These are phyloP conservation scores for Nanorana parkeri DNA, from an alignment of 2,113 vertebrate species.

Conservation along the genomic window DNA sequence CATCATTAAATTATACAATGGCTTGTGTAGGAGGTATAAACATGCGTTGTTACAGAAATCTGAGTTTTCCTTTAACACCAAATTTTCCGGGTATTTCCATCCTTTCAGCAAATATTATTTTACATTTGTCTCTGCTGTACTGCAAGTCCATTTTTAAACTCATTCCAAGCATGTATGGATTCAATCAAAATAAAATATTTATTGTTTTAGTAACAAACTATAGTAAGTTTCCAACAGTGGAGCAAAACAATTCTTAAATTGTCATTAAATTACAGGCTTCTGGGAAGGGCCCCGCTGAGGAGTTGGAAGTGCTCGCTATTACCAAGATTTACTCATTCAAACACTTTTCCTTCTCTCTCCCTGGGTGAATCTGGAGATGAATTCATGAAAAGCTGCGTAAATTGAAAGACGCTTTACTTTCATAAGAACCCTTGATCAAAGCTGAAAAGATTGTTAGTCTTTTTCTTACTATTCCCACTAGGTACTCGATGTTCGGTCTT, in stretches of 20 bases:
- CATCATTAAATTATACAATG: too few relatives aligned
- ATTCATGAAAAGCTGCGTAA: background rate
- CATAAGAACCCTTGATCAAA: background rate
- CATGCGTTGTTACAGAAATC: too few relatives aligned
- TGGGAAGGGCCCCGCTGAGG: conserved; percentile 41
- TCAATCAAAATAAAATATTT: conserved; percentile 49
- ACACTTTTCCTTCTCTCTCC: background rate
- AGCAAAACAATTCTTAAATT: conserved; percentile 51
- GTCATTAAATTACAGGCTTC: conserved; percentile 50
- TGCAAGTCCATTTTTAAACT: background rate
- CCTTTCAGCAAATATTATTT: background rate
- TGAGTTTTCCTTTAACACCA: too few relatives aligned
- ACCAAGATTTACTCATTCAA: conserved; percentile 22
- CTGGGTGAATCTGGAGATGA: background rate
- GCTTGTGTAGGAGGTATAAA: too few relatives aligned
- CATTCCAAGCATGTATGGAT: conserved; percentile 35
- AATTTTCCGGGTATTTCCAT: background rate
- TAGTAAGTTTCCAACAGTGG: conserved; percentile 36
- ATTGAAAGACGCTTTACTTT: background rate
- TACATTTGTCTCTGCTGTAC: background rate
- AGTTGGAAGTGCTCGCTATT: conserved; percentile 12
- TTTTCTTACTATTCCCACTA: background rate
- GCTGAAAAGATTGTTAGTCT: background rate
- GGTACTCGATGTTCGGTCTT: background rate
- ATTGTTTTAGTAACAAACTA: conserved; percentile 53